Conservation (phyloP, 2,888 invertebrate species). For the Drosophila diplacantha region DNA sequence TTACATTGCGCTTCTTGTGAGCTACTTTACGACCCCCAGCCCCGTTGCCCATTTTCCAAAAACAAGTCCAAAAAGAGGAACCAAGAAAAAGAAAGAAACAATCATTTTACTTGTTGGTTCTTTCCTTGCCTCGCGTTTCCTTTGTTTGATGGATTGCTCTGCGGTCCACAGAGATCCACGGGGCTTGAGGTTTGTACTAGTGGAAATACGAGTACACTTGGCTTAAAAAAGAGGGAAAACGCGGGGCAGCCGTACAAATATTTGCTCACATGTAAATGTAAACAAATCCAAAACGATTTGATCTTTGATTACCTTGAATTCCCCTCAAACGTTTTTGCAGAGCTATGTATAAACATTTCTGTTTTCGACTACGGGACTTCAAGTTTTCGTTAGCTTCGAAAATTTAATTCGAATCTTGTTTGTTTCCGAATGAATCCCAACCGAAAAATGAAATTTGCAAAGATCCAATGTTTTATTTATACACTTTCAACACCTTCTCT, state of each 20-base stretch:
- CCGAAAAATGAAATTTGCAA: not conserved
- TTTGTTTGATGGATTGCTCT: constrained; percentile 36
- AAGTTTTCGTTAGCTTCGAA: not conserved
- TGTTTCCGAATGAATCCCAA: not conserved
- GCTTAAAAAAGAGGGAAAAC: not conserved
- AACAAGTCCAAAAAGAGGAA: not conserved
- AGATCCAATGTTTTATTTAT: not conserved
- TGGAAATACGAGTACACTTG: not conserved
- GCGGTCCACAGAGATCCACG: constrained; percentile 24
- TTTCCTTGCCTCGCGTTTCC: constrained; percentile 15
- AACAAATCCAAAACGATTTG: constrained; percentile 22
- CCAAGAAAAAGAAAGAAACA: not conserved
- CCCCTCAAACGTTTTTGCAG: constrained; percentile 2
- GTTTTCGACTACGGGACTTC: not conserved
- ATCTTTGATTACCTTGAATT: constrained; percentile 38
- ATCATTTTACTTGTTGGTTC: constrained; percentile 27
- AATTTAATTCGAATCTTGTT: not conserved
- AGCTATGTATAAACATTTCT: constrained; percentile 20
- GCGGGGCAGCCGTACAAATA: not conserved
- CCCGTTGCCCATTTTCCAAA: constrained; percentile 3
- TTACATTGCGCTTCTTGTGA: constrained; percentile 38
- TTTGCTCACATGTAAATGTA: constrained; percentile 27
- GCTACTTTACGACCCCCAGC: constrained; percentile 42
- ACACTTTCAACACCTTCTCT: not conserved
- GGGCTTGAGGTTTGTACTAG: constrained; percentile 12